Base-by-base conservation (phyloP, 2,113 vertebrate genomes). In the Microtus richardsoni region DNA sequence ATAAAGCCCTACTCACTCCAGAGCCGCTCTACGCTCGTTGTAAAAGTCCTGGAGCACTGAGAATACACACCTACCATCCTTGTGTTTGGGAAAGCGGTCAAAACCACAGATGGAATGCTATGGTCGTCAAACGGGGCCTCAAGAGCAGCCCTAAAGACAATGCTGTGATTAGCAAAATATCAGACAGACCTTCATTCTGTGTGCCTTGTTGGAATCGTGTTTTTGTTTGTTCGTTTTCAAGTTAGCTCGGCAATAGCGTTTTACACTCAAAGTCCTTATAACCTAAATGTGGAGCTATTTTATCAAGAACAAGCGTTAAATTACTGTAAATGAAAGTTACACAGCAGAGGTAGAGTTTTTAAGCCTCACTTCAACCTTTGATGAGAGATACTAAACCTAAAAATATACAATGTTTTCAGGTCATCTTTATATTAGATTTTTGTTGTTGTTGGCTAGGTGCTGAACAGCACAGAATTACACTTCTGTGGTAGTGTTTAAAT, bases 51-150 rank as follows among this genome's bases (percentile, higher is more conserved):
- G 97, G 21, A 54, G 84, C 71, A 73, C 22, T 13, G 41, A 91
- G 88, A 64, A 91, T 33, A 82, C 96, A 98, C 75, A 96, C 96
- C 85, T 83, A 95, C 90, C 80, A 85, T 71, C 93, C 91, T 83
- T 91, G 77, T 78, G 44, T 84, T 74, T 91, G 16, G 77, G 28
- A 5, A 0, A 9, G 82, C 54, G 96, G 87, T 95, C 91, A 70
- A 98, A 98, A 92, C 96, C 95, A 95, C 97, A 97, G 96, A 22
- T 24, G 96, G 96, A 98, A 98, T 92, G 94, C 49, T 94, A 96
- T 39, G 90, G 71, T 77, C 94, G 79, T 17, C 17, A 97, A 98
- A 60, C 7, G 24, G 44, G 14, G 84, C 94, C 92, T 92, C 73
- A 39, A 87, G 44, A 97, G 39, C 7, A 1, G 70, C 93, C 58